Evolutionary conservation across 2,888 invertebrate genomes (phyloP), one percentile per base, ranked within the genome.

Genomic region (Dendrolimus houi): DNA sequence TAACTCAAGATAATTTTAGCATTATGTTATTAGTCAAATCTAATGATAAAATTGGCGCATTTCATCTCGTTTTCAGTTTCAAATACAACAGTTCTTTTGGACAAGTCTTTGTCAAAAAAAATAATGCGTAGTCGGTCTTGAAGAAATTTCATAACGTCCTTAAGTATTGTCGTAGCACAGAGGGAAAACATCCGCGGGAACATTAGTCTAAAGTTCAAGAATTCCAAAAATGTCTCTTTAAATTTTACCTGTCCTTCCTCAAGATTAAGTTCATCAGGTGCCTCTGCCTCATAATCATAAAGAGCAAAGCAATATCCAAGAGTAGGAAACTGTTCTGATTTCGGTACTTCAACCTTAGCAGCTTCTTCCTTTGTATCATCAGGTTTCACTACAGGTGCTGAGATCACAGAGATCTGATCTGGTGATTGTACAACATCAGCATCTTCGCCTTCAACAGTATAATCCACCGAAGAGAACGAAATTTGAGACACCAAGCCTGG

Each of bases 241-340:
- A 47, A 47, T 10, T 10, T 47, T 57, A 96, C 93, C 88, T 97
- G 96, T 55, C 98, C 98, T 83, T 98, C 98, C 69, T 95, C 94
- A 77, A 99, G 97, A 53, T 95, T 96, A 17, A 99, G 91, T 81
- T 98, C 98, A 81, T 98, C 98, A 55, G 93, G 92, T 61, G 95
- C 95, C 56, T 96, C 97, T 0, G 97, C 97, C 69, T 97, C 97
- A 77, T 98, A 99, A 81, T 98, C 98, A 76, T 98, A 99, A 56
- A 98, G 84, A 1, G 98, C 98, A 72, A 96, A 94, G 77, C 97
- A 98, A 77, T 94, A 96, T 1, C 88, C 87, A 1, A 86, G 70
- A 0, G 83, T 85, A 1, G 81, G 79, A 29, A 29, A 29, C 54
- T 76, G 53, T 41, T 42, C 52, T 41, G n/a, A 41, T 59, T 67